phyloP scores from a whole-genome alignment of 2,113 vertebrate species.

The Gila orcuttii region DNA sequence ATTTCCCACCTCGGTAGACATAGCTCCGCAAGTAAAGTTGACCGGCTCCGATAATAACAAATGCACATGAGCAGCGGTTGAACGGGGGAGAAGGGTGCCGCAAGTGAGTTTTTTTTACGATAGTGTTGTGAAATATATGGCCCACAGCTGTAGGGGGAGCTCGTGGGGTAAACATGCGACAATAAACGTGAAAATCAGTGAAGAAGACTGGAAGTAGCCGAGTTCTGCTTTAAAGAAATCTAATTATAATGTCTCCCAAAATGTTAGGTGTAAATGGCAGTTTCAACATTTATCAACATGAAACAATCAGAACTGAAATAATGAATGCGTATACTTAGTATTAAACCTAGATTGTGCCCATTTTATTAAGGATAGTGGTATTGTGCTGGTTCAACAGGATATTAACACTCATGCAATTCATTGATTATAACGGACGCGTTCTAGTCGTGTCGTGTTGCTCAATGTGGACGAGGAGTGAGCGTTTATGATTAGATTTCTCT shows the following conservation, averaged over 20 bases:
- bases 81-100: too few relatives aligned
- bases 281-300: not conserved
- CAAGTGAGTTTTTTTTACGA: too few relatives aligned
- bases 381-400: not conserved
- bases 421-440: not conserved
- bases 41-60: too few relatives aligned
- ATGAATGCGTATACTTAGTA: not conserved
- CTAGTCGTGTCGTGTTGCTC: not conserved
- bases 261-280: slow-evolving; percentile 4
- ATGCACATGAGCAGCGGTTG: too few relatives aligned
- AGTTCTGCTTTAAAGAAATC: not conserved
- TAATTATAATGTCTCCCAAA: not conserved
- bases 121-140: too few relatives aligned
- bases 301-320: not conserved
- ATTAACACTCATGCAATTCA: too few relatives aligned
- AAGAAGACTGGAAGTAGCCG: too few relatives aligned
- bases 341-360: not conserved
- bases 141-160: too few relatives aligned
- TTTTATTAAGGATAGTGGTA: not conserved
- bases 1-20: too few relatives aligned
- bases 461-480: not conserved
- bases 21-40: too few relatives aligned
- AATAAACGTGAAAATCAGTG: too few relatives aligned
- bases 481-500: not conserved
- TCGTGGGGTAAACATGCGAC: too few relatives aligned